Conservation (phyloP, 2,113 vertebrate genomes). For the Arothron firmamentum region DNA sequence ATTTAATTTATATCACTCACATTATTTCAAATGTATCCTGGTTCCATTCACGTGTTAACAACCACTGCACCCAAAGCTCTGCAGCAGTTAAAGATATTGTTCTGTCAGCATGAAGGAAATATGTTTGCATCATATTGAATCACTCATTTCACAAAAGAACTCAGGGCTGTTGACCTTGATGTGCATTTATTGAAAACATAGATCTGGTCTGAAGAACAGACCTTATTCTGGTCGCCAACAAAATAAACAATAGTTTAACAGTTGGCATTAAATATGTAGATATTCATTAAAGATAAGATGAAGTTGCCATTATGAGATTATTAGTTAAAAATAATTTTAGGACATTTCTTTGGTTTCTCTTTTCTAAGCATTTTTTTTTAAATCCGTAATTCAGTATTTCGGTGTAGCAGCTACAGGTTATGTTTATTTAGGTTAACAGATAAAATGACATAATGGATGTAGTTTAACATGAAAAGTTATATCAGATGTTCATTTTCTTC, state of each 20-base stretch:
- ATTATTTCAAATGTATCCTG: neutral
- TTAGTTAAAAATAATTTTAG: slow-evolving; percentile 10
- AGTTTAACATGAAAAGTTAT: too few species aligned
- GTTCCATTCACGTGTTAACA: too few species aligned
- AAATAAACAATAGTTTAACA: neutral
- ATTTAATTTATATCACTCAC: neutral
- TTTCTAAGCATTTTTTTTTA: neutral
- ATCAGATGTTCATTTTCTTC: neutral
- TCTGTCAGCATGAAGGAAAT: neutral
- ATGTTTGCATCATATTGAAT: neutral
- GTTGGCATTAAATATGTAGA: neutral
- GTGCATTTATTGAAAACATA: slow-evolving; percentile 4
- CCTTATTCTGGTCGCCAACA: slow-evolving; percentile 3
- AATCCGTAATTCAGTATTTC: neutral
- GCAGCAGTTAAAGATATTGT: neutral
- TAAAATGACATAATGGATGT: neutral
- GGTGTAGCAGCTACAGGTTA: neutral
- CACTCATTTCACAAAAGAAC: slow-evolving; percentile 3
- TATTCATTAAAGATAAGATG: too few species aligned
- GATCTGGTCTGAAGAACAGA: neutral
- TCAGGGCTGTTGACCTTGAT: slow-evolving; percentile 42
- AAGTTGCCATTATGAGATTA: slow-evolving; percentile 42
- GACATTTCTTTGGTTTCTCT: neutral
- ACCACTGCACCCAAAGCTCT: neutral
- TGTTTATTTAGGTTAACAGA: slow-evolving; percentile 5